Evolutionary conservation across 2,888 invertebrate species (phyloP), one percentile per base, ranked within the genome.

Genomic region (Drosophila meridiana): DNA sequence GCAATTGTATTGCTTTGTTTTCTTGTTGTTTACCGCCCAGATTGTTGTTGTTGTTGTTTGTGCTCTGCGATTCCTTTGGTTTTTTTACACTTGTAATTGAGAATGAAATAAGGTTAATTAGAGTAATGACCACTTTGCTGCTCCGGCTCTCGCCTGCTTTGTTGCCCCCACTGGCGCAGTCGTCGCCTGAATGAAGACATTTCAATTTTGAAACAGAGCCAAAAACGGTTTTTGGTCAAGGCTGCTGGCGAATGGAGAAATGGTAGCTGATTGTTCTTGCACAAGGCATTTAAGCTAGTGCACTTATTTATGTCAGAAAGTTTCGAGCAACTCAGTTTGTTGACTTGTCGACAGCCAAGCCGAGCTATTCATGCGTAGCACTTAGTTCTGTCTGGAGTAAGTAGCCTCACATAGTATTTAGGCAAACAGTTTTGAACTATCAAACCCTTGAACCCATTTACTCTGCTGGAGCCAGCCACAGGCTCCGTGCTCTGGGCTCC

Each of bases 21-120:
- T 80, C 68, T 83, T 61, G 64, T 67, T 75, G 61, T 65, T 67
- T 62, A 38, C 62, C 50, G 47, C 47, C 53, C 47, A 57, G 47
- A 34, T 48, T 50, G 48, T 30, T 8, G 48, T 3, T 48, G 47
- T 14, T 48, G 14, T n/a, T 40, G 42, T 40, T 40, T 2, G n/a
- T 42, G 14, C 9, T 30, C 45, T 45, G 20, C 64, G n/a, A 55
- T 68, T 80, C 48, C 70, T 62, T 80, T 76, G 36, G 59, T 34
- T 47, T 86, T 78, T 73, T 68, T 78, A 63, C 80, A 75, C 73
- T 87, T 86, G 90, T 90, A 87, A 87, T 87, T 90, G 87, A 88
- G 87, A 88, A 82, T 86, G 89, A 87, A 87, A 87, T 90, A 86
- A 87, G 87, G 90, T 87, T 87, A 87, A 87, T 87, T 87, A 86